Evolutionary conservation across 1,140 invertebrate species (phyloP), one percentile per base, ranked within the genome.

Genomic region (Drosophila nikananu): DNA sequence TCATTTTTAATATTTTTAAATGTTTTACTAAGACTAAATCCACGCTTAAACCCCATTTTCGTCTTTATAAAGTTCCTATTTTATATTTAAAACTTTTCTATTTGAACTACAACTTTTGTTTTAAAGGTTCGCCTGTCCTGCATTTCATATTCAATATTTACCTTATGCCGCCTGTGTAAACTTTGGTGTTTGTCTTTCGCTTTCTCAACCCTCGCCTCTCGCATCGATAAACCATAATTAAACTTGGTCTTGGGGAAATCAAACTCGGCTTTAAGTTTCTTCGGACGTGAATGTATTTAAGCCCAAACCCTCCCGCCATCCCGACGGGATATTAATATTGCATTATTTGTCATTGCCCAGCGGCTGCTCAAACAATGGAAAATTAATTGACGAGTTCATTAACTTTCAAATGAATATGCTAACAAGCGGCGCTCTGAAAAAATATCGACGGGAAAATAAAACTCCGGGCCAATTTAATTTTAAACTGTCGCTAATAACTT

Each of bases 401-500:
- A 87, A 89, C 83, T 87, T 73, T 62, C 80, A 87, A 81, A 86
- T 86, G 79, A 86, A 80, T 86, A 77, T 82, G 80, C 75, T 87
- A 83, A 87, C 74, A 78, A 79, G 67, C 59, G 57, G 35, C 44
- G 19, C 3, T 13, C 19, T 46, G 23, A 25, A 49, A 57, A 35
- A 27, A 44, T 23, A n/a, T 37, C 23, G 13, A 8, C 5, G n/a
- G 19, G 9, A 41, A 68, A 65, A 83, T 74, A 84, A 71, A 66
- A 57, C 41, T 73, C 58, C 63, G 52, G 72, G 72, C 63, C 79
- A 84, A 87, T 87, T 87, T 77, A 81, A 89, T 83, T 84, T 89
- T 89, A 90, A 90, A 89, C 78, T 84, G 84, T 89, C 86, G 78
- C 84, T 89, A 89, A 89, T 89, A 89, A 84, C 78, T 89, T 89